Evolutionary conservation across 2,113 vertebrate genomes (phyloP).

Genomic region (Strigops habroptila): DNA sequence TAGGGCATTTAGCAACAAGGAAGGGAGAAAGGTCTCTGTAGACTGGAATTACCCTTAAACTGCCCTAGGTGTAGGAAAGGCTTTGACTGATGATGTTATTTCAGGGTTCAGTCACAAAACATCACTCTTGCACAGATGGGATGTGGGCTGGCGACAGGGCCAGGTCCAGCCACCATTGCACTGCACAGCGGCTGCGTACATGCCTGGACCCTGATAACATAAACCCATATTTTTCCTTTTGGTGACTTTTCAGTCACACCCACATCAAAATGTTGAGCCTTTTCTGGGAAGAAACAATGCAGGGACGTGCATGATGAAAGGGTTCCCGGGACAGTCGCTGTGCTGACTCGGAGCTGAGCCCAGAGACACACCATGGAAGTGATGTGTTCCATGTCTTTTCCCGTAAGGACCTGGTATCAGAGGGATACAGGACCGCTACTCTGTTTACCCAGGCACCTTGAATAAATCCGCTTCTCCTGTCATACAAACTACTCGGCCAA

Average conservation of each 20-base stretch:
- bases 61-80: background rate
- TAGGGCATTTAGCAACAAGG: background rate
- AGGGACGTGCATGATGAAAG: background rate
- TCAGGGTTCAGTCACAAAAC: background rate
- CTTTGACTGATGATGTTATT: background rate
- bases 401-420: background rate
- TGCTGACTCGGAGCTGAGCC: background rate
- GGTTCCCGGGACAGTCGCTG: background rate
- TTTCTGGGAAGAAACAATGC: background rate
- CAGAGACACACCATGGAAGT: background rate
- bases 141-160: rapidly evolving
- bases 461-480: background rate
- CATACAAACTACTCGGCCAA: background rate
- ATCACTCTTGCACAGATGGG: background rate
- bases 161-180: background rate
- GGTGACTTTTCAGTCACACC: background rate
- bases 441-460: background rate
- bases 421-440: background rate
- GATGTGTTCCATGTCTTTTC: background rate
- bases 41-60: background rate
- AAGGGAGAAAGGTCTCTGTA: background rate
- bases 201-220: background rate
- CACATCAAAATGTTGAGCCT: background rate
- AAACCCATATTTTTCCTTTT: background rate
- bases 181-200: no score